A percentile compares a stretch with the other conserved stretches of the same genome.
Conservation (phyloP, 2,888 invertebrate species). For the Atrina japonica region DNA sequence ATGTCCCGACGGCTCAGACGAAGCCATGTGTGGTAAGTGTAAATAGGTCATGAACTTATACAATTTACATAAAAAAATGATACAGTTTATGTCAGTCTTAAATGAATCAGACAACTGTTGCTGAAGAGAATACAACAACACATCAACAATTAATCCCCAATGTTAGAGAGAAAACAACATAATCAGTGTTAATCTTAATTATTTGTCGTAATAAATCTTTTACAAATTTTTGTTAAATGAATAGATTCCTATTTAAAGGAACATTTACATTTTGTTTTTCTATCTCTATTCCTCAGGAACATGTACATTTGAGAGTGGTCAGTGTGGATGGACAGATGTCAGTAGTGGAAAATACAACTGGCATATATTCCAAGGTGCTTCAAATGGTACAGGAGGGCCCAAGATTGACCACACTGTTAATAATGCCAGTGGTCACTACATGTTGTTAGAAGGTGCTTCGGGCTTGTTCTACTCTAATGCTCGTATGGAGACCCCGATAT, state of each 20-base stretch:
- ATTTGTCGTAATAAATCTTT: too few species aligned
- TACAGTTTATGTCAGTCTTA: too few species aligned
- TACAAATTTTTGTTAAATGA: too few species aligned
- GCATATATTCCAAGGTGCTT: constrained; percentile 60
- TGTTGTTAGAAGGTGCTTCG: constrained; percentile 63
- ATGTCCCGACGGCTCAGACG: constrained; percentile 71
- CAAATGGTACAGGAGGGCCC: constrained; percentile 67
- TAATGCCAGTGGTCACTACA: constrained; percentile 66
- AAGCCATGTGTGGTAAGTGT: constrained; percentile 70
- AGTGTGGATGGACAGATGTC: constrained; percentile 74
- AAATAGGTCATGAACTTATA: too few species aligned
- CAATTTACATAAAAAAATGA: too few species aligned
- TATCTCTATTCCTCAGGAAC: constrained; percentile 49
- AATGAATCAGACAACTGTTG: too few species aligned
- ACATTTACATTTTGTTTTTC: not conserved
- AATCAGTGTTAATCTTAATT: too few species aligned
- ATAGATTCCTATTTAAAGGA: too few species aligned
- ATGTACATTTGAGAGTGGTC: constrained; percentile 73
- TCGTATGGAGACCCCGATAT: constrained; percentile 63
- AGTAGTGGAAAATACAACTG: constrained; percentile 70
- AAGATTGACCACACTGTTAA: constrained; percentile 69
- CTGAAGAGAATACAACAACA: too few species aligned
- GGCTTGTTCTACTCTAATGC: constrained; percentile 66
- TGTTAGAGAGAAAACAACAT: too few species aligned
- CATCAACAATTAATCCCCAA: too few species aligned